Conservation (phyloP, 2,797 vertebrate genomes). For the Acanthopagrus latus region DNA sequence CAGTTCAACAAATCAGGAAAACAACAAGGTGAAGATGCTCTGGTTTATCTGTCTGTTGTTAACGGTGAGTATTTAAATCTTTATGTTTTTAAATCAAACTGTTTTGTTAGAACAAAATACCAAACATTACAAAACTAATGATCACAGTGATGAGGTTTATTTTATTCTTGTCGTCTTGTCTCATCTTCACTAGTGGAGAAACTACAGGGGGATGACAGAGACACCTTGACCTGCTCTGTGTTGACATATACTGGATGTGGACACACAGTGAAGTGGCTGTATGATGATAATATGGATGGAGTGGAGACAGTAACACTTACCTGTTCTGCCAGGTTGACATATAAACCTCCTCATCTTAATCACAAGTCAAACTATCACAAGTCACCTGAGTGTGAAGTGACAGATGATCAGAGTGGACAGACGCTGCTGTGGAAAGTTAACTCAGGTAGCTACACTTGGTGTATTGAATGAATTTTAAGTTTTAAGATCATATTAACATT, state of each 20-base stretch:
- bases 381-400: not conserved
- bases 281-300: not conserved
- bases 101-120: not conserved
- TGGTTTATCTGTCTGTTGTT: not conserved
- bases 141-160: not conserved
- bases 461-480: not conserved
- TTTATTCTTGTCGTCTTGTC: not conserved
- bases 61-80: conserved; percentile 12
- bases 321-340: fast-evolving
- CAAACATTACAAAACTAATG: not conserved
- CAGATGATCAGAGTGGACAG: not conserved
- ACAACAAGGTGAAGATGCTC: fast-evolving
- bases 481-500: not conserved
- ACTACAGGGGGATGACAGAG: fast-evolving
- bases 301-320: fast-evolving
- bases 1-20: not conserved
- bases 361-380: not conserved
- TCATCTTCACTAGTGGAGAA: conserved; percentile 22
- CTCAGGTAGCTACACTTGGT: too few relatives aligned
- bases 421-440: not conserved
- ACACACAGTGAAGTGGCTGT: conserved; percentile 11
- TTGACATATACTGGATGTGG: fast-evolving
- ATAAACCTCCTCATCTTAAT: not conserved
- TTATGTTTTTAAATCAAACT: not conserved
- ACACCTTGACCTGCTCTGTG: not conserved